Base-by-base conservation (phyloP, 2,113 vertebrate species). In the Cervus canadensis region DNA sequence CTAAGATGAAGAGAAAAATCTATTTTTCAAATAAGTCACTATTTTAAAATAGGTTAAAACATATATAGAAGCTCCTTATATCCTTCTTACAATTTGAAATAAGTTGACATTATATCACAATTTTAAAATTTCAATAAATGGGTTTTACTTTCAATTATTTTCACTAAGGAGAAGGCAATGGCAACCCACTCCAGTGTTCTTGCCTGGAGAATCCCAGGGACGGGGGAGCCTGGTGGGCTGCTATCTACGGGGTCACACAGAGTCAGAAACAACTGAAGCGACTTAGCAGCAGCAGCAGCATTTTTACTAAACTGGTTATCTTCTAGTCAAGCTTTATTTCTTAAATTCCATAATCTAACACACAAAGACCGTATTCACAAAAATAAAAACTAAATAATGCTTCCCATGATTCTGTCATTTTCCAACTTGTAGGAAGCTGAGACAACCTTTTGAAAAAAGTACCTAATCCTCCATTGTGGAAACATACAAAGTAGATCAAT, bases 71-170 rank as follows among this genome's bases (percentile, higher is more conserved):
- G 33, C 57, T 64, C 19, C 33, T 83, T 93, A 33, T 56, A 36
- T 54, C 62, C 56, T 56, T 97, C 60, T 83, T 87, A 36, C 2
- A 78, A 84, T 17, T 71, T 87, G 23, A 76, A 43, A 26, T 81
- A 97, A 96, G 89, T 59, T 92, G 25, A 96, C 60, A 92, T 36
- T n/a, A 28, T 64, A 93, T 36, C 30, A 92, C 56, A 91, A 71
- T 26, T 60, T 50, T 17, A 30, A 78, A 56, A 56, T 93, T 60
- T 67, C 64, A 96, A 45, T 33, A 12, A 59, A 84, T 87, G 2
- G 12, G n/a, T 90, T 97, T 94, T 15, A 40, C 40, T 81, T 97
- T 92, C 36, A 67, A 9, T 57, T 89, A 71, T 45, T 94, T 83
- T 83, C 30, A 91, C 48, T 85, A 50, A 50, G 48, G 12, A 14